phyloP scores from a whole-genome alignment of 2,113 vertebrate genomes.

The Chaetops frenatus region DNA sequence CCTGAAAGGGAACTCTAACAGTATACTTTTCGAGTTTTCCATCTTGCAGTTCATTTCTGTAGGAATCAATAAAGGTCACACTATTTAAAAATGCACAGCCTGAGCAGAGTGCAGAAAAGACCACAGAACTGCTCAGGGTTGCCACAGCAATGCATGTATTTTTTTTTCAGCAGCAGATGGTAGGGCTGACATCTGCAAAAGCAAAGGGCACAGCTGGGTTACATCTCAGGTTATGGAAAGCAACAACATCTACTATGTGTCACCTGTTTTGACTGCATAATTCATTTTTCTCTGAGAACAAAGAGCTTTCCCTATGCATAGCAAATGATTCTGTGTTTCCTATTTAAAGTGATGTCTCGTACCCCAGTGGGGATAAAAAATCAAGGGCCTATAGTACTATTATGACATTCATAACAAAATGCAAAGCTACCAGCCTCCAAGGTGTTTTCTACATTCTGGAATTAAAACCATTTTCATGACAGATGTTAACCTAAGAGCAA shows the following conservation, averaged over 20 bases:
- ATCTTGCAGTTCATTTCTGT: background rate
- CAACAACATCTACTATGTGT: conserved; percentile 45
- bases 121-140: conserved; percentile 8
- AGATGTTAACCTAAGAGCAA: background rate
- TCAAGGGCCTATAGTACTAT: background rate
- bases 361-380: background rate
- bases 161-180: conserved; percentile 45
- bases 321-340: background rate
- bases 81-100: conserved; percentile 33
- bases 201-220: conserved; percentile 52
- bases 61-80: conserved; percentile 48
- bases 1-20: background rate
- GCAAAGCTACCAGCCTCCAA: background rate
- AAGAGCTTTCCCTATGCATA: conserved; percentile 38
- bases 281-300: conserved; percentile 43
- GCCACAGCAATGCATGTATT: conserved; percentile 2
- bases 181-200: conserved; percentile 56
- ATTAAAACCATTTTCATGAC: background rate
- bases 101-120: background rate
- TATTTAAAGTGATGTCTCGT: background rate
- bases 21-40: background rate
- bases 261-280: conserved; percentile 53
- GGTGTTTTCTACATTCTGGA: background rate
- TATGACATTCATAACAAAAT: background rate
- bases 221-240: conserved; percentile 57